Percentiles rank a stretch among this genome's conserved stretches.
Evolutionary conservation across 2,888 invertebrate genomes (phyloP).

Genomic region (Scrobipalpa atriplicella): DNA sequence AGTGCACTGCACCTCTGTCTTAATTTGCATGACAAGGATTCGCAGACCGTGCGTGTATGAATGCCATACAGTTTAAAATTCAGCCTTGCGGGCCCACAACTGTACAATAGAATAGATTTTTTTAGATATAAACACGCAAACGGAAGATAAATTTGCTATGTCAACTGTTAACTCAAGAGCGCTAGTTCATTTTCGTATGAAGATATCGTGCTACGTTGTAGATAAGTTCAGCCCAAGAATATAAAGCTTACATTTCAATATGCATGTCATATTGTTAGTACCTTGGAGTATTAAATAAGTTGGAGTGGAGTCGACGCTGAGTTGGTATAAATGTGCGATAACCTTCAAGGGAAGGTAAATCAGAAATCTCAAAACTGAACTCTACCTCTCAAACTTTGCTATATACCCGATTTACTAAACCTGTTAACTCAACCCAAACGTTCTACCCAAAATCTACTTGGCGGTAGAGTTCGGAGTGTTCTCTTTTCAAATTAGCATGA

Average conservation of each 20-base stretch:
- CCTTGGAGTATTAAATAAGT: too few relatives aligned
- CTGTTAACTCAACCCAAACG: neutral
- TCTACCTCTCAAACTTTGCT: neutral
- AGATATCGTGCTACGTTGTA: too few relatives aligned
- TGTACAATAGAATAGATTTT: neutral
- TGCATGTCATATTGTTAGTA: too few relatives aligned
- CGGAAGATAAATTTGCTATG: too few relatives aligned
- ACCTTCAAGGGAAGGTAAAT: too few relatives aligned
- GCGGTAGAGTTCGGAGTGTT: neutral
- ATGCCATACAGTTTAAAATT: slow-evolving; percentile 54
- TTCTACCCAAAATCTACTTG: neutral
- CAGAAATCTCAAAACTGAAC: neutral
- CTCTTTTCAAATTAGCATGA: slow-evolving; percentile 19
- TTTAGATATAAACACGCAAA: too few relatives aligned
- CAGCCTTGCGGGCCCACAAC: slow-evolving; percentile 52
- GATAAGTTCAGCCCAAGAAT: too few relatives aligned
- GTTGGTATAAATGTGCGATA: too few relatives aligned
- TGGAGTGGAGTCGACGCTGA: too few relatives aligned
- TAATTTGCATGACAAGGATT: slow-evolving; percentile 62
- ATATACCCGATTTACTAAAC: neutral
- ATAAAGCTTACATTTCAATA: too few relatives aligned
- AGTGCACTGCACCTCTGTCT: neutral
- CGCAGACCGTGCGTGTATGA: slow-evolving; percentile 42
- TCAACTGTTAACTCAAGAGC: too few relatives aligned
- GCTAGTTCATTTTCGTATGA: too few relatives aligned